A percentile compares a stretch with the other conserved stretches of the same genome.
These are phyloP conservation scores for Antigone vipio DNA, from an alignment of 2,113 vertebrate genomes.

Conservation along the genomic window DNA sequence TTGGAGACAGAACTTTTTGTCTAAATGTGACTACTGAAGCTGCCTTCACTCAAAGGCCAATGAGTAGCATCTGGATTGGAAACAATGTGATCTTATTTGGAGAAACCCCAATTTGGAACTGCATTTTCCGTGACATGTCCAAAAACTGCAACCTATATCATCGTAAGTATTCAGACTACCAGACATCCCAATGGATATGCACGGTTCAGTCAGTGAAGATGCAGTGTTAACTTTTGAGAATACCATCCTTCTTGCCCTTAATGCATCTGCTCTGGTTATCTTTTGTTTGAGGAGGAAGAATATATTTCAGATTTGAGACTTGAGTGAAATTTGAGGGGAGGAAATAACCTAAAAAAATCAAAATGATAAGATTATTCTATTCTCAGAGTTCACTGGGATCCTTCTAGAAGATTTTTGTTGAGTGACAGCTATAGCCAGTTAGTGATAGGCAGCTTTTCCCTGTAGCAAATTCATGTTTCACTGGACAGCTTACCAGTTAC, in stretches of 20 bases:
- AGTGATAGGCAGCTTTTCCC: background rate
- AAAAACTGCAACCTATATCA: background rate
- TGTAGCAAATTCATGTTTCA: background rate
- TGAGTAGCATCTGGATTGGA: rapidly evolving
- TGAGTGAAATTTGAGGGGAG: background rate
- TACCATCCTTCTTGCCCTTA: background rate
- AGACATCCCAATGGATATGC: rapidly evolving
- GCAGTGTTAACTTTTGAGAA: background rate
- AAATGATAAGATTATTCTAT: background rate
- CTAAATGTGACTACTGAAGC: background rate
- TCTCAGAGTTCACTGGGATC: background rate
- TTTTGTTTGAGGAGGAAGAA: background rate
- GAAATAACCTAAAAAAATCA: background rate
- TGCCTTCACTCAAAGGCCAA: background rate
- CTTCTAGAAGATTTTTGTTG: background rate
- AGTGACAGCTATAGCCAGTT: background rate
- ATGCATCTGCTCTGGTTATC: background rate
- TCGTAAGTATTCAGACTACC: background rate
- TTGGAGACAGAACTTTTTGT: background rate
- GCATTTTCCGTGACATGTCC: rapidly evolving
- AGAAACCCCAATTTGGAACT: background rate
- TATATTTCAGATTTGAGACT: background rate
- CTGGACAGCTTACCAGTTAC: background rate
- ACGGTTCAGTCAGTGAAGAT: background rate
- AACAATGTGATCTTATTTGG: background rate